Percentiles rank a stretch among this genome's conserved stretches.
Conservation (phyloP, 2,113 vertebrate species). For the Miniopterus natalensis region DNA sequence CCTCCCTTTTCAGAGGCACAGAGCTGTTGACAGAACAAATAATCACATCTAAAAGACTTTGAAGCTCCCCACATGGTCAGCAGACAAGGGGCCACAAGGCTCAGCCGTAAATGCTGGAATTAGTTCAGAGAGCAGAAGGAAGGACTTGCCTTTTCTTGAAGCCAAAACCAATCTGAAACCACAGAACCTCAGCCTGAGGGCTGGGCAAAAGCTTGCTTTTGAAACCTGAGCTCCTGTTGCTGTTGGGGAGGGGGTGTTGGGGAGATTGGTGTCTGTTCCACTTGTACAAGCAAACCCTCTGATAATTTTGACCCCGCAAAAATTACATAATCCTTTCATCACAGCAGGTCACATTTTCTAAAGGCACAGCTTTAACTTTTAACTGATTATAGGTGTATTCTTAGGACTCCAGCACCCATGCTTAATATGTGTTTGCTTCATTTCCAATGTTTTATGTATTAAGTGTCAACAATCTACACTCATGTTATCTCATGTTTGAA, state of each 20-base stretch:
- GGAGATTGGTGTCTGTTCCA: constrained; percentile 55
- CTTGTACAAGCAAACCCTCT: constrained; percentile 75
- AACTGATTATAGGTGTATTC: constrained; percentile 50
- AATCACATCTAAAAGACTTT: constrained; percentile 71
- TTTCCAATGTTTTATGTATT: constrained; percentile 55
- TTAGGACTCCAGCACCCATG: not conserved
- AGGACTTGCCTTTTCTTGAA: constrained; percentile 70
- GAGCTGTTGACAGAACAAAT: constrained; percentile 79
- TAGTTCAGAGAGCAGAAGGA: constrained; percentile 75
- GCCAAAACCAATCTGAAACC: constrained; percentile 77
- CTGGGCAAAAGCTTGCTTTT: constrained; percentile 70
- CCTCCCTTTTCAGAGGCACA: constrained; percentile 62
- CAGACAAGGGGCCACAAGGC: constrained; percentile 74
- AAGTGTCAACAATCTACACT: constrained; percentile 39
- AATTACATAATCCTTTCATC: constrained; percentile 74
- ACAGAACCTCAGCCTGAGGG: constrained; percentile 68
- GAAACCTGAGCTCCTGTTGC: constrained; percentile 75
- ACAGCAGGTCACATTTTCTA: constrained; percentile 64
- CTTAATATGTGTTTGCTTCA: constrained; percentile 46
- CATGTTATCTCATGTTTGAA: constrained; percentile 51
- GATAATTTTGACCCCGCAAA: constrained; percentile 65
- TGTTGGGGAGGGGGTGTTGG: not conserved
- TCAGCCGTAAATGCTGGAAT: constrained; percentile 67
- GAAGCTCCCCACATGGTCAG: constrained; percentile 79
- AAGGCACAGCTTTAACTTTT: constrained; percentile 63